Evolutionary conservation across 2,888 invertebrate genomes (phyloP).

Genomic region (Tiphia femorata): DNA sequence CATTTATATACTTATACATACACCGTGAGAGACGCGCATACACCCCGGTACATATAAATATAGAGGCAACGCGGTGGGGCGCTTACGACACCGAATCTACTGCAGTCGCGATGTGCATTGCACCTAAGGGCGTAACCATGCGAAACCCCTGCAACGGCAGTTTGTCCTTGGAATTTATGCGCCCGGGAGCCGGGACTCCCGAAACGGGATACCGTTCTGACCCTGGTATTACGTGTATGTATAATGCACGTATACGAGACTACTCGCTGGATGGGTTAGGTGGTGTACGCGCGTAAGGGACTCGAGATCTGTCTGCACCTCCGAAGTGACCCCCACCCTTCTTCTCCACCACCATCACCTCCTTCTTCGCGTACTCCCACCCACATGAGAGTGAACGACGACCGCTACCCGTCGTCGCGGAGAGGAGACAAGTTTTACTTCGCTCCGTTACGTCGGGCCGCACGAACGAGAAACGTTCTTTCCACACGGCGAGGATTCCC

Average conservation of each 20-base stretch:
- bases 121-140: conserved; percentile 47
- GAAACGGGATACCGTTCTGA: conserved; percentile 42
- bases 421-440: background rate
- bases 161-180: conserved; percentile 44
- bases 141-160: conserved; percentile 44
- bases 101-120: conserved; percentile 33
- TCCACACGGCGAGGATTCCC: no score
- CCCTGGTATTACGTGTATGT: conserved; percentile 21
- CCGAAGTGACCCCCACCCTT: conserved; percentile 42
- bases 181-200: conserved; percentile 19
- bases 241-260: background rate
- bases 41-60: no score
- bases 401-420: background rate
- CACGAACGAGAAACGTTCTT: no score
- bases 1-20: background rate
- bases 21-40: background rate
- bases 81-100: background rate
- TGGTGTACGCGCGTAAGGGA: background rate
- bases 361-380: no score
- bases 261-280: conserved; percentile 20
- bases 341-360: no score
- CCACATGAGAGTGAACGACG: no score
- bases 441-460: no score
- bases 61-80: no score
- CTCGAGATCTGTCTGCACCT: conserved; percentile 37